Percentiles rank a stretch among this genome's conserved stretches.
Evolutionary conservation across 2,797 vertebrate species (phyloP).

Genomic region (Galago senegalensis): DNA sequence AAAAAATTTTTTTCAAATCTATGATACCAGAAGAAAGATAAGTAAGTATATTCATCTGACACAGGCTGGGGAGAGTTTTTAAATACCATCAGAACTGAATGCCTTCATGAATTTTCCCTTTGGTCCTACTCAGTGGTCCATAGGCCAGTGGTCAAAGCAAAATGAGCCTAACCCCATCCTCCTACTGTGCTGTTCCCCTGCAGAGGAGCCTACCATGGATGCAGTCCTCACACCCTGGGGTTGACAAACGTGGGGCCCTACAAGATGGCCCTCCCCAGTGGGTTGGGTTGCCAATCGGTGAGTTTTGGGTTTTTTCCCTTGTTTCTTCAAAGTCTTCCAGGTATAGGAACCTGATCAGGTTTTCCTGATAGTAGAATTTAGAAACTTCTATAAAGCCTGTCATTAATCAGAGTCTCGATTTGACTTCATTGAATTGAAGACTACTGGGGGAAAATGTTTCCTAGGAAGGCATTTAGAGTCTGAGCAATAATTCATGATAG

Average conservation of each 20-base stretch:
- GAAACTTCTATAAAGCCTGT: slow-evolving; percentile 20
- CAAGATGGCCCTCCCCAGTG: slow-evolving; percentile 91
- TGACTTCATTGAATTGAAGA: background rate
- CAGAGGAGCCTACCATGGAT: slow-evolving; percentile 96
- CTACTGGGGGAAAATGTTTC: slow-evolving; percentile 6
- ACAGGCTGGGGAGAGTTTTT: background rate
- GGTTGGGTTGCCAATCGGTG: slow-evolving; percentile 94
- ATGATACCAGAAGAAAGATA: background rate
- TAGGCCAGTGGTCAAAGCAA: background rate
- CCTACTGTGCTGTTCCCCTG: slow-evolving; percentile 67
- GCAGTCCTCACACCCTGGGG: slow-evolving; percentile 92
- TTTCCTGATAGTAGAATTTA: background rate
- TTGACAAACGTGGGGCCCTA: slow-evolving; percentile 92
- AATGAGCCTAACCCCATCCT: slow-evolving; percentile 22
- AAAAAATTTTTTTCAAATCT: background rate
- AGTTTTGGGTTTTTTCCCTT: slow-evolving; percentile 75
- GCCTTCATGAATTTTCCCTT: background rate
- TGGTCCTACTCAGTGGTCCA: background rate
- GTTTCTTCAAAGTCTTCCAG: background rate
- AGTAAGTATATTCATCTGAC: background rate
- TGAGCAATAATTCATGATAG: slow-evolving; percentile 50
- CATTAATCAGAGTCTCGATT: slow-evolving; percentile 11
- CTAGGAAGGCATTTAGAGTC: slow-evolving; percentile 23
- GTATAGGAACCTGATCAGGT: background rate
- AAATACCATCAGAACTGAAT: background rate